These are phyloP conservation scores for Mirza zaza DNA, from an alignment of 2,113 vertebrate species.

Conservation along the genomic window DNA sequence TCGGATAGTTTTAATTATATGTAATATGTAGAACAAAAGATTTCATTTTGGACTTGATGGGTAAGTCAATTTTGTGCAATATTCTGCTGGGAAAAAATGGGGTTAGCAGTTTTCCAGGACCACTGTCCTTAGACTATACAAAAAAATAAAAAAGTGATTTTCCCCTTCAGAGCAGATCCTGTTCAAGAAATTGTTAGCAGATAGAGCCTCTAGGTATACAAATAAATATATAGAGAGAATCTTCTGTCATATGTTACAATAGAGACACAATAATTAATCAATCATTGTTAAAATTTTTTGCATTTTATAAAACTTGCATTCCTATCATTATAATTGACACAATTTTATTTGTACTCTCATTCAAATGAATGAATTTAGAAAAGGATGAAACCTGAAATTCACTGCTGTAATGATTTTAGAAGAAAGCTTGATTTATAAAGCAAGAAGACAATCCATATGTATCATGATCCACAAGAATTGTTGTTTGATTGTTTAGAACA, in stretches of 20 bases:
- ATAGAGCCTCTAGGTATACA: not conserved
- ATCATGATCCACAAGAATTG: not conserved
- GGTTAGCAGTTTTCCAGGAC: not conserved
- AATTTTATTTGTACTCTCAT: not conserved
- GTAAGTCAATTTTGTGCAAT: not conserved
- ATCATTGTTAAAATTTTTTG: not conserved
- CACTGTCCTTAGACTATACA: not conserved
- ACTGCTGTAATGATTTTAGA: not conserved
- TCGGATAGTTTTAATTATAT: not conserved
- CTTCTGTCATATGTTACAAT: not conserved
- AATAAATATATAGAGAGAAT: not conserved
- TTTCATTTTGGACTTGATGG: not conserved
- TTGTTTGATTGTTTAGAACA: not conserved
- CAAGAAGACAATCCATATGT: not conserved
- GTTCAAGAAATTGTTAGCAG: conserved; percentile 16
- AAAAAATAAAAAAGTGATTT: conserved; percentile 10
- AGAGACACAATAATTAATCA: not conserved
- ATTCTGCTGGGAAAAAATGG: not conserved
- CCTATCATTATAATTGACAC: not conserved
- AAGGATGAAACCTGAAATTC: not conserved
- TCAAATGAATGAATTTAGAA: not conserved
- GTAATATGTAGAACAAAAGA: not conserved
- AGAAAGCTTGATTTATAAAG: conserved; percentile 2
- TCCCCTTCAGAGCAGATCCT: not conserved
- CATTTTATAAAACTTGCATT: not conserved